Conservation (phyloP, 2,797 vertebrate species). For the Spondyliosoma cantharus region DNA sequence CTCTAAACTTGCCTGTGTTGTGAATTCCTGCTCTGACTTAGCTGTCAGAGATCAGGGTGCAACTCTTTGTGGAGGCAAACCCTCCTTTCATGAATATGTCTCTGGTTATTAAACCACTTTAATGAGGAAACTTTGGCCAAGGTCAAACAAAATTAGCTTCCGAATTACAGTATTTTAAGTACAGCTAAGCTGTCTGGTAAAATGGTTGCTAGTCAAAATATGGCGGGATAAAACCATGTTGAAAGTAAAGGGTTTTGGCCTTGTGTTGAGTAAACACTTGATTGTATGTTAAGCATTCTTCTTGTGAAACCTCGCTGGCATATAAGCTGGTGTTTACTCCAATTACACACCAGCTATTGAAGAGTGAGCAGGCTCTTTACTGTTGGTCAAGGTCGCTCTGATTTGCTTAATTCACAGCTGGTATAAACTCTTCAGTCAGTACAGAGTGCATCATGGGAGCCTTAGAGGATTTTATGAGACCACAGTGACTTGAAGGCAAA, state of each 20-base stretch:
- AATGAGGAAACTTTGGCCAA: slow-evolving; percentile 86
- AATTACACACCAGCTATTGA: slow-evolving; percentile 72
- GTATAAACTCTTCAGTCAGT: slow-evolving; percentile 66
- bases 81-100: slow-evolving; percentile 83
- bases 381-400: slow-evolving; percentile 75
- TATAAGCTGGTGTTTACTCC: slow-evolving; percentile 82
- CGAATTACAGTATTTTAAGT: slow-evolving; percentile 83
- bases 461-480: slow-evolving; percentile 69
- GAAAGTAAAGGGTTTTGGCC: slow-evolving; percentile 74
- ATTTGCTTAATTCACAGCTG: slow-evolving; percentile 61
- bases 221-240: slow-evolving; percentile 68
- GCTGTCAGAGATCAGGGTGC: slow-evolving; percentile 85
- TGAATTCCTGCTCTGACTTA: slow-evolving; percentile 81
- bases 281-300: slow-evolving; percentile 70
- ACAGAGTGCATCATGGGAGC: slow-evolving; percentile 54
- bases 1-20: slow-evolving; percentile 83
- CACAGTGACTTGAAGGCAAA: slow-evolving; percentile 61
- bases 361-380: slow-evolving; percentile 48
- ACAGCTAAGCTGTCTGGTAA: slow-evolving; percentile 80
- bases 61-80: slow-evolving; percentile 83
- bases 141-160: slow-evolving; percentile 83
- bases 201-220: slow-evolving; percentile 68
- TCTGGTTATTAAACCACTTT: slow-evolving; percentile 85
- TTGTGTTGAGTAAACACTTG: slow-evolving; percentile 76
- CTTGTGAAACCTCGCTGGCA: slow-evolving; percentile 57